phyloP scores from a whole-genome alignment of 2,888 invertebrate genomes.

The Pandemis heparana region DNA sequence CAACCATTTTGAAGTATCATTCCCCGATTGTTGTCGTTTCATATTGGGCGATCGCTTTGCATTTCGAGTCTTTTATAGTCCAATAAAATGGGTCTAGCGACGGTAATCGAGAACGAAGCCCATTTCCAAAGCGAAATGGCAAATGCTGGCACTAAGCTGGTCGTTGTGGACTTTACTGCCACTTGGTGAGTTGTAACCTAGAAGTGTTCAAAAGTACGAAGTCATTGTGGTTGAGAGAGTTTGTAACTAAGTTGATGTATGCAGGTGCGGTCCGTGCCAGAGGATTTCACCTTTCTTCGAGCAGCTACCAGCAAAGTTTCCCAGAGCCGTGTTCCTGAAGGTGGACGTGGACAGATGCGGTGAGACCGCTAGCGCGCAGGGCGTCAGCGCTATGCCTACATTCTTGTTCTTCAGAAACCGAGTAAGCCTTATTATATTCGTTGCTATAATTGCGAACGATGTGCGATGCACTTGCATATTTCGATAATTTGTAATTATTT shows the following conservation, averaged over 20 bases:
- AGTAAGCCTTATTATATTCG: conserved; percentile 65
- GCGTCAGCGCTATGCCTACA: conserved; percentile 98
- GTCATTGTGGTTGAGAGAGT: conserved; percentile 45
- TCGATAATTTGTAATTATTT: not conserved
- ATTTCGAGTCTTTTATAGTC: conserved; percentile 46
- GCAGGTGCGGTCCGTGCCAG: conserved; percentile 98
- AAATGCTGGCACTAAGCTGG: conserved; percentile 94
- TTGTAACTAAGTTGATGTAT: conserved; percentile 42
- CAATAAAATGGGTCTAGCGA: conserved; percentile 85
- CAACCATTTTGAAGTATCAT: conserved; percentile 65
- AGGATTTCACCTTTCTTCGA: conserved; percentile 97
- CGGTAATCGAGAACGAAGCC: conserved; percentile 89
- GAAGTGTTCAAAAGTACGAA: conserved; percentile 57
- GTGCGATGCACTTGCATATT: not conserved
- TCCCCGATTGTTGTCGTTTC: conserved; percentile 61
- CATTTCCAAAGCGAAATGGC: conserved; percentile 94
- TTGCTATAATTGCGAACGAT: not conserved
- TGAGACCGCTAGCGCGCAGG: conserved; percentile 94
- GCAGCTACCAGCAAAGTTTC: conserved; percentile 94
- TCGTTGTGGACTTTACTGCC: conserved; percentile 98
- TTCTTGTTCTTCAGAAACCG: conserved; percentile 97
- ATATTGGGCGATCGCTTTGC: conserved; percentile 46
- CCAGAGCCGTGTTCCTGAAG: conserved; percentile 95
- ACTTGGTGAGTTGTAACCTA: conserved; percentile 89
- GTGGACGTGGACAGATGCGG: conserved; percentile 98